Evolutionary conservation across 2,888 invertebrate genomes (phyloP).

Genomic region (Ischnura elegans): DNA sequence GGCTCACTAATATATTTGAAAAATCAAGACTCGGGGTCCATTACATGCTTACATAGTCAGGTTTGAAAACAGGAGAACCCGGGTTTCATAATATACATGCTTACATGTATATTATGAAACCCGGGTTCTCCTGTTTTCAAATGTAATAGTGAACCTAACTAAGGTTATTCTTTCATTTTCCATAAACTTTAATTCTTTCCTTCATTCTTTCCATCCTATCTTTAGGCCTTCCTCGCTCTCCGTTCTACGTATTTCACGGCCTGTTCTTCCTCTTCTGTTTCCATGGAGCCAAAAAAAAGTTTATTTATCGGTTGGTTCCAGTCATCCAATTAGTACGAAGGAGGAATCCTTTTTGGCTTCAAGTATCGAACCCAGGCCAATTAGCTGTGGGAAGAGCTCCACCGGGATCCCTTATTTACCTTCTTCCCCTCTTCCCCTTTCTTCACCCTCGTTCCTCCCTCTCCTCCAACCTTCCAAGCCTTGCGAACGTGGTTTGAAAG

Average conservation of each 20-base stretch:
- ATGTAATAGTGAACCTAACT: too few relatives aligned
- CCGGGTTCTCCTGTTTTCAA: too few relatives aligned
- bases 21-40: too few relatives aligned
- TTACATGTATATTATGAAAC: too few relatives aligned
- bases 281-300: not conserved
- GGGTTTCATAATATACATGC: too few relatives aligned
- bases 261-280: not conserved
- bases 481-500: conserved; percentile 38
- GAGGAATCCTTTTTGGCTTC: not conserved
- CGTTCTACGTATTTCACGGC: not conserved
- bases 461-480: not conserved
- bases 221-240: not conserved
- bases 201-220: not conserved
- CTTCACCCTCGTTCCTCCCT: not conserved
- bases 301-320: conserved; percentile 1
- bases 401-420: not conserved
- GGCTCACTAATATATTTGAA: too few relatives aligned
- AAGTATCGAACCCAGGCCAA: conserved; percentile 62
- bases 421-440: not conserved
- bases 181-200: not conserved
- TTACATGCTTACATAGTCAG: too few relatives aligned
- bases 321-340: conserved; percentile 53
- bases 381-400: conserved; percentile 35
- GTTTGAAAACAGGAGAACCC: too few relatives aligned
- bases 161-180: not conserved